Conservation (phyloP, 2,888 invertebrate species). For the Liodrosophila aerea region DNA sequence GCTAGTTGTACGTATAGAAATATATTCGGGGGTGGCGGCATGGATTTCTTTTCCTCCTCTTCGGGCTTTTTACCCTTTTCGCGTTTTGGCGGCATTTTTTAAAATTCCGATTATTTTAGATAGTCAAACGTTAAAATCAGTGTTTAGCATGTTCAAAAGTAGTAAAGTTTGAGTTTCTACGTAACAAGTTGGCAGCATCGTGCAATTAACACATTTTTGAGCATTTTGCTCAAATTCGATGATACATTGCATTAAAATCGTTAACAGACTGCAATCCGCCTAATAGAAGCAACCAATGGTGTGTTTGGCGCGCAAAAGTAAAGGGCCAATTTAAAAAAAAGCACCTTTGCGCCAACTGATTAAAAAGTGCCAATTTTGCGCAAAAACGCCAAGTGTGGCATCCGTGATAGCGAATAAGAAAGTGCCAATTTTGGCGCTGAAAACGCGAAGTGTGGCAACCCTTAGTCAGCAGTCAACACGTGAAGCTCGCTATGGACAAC, state of each 20-base stretch:
- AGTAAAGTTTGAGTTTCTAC: neutral
- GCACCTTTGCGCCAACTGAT: too few relatives aligned
- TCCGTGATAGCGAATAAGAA: too few relatives aligned
- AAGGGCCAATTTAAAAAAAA: too few relatives aligned
- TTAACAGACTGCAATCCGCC: too few relatives aligned
- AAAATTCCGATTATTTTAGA: neutral
- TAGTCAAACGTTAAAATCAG: constrained; percentile 32
- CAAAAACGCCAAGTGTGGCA: too few relatives aligned
- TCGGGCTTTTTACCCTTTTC: neutral
- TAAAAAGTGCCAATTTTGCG: too few relatives aligned
- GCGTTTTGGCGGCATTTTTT: constrained; percentile 38
- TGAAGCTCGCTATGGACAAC: constrained; percentile 55
- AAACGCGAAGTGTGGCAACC: constrained; percentile 20
- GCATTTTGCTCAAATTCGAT: too few relatives aligned
- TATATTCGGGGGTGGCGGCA: constrained; percentile 58
- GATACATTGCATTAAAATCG: constrained; percentile 1
- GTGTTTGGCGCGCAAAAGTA: too few relatives aligned
- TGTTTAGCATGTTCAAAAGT: constrained; percentile 20
- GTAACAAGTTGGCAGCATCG: constrained; percentile 9
- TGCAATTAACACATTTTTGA: neutral
- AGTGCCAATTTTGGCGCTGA: too few relatives aligned
- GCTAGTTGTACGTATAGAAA: constrained; percentile 71
- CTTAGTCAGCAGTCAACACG: constrained; percentile 48
- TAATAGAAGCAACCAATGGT: too few relatives aligned
- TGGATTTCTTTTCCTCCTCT: neutral